Evolutionary conservation across 2,888 invertebrate genomes (phyloP), one percentile per base, ranked within the genome.

Genomic region (Tetranychus truncatus): DNA sequence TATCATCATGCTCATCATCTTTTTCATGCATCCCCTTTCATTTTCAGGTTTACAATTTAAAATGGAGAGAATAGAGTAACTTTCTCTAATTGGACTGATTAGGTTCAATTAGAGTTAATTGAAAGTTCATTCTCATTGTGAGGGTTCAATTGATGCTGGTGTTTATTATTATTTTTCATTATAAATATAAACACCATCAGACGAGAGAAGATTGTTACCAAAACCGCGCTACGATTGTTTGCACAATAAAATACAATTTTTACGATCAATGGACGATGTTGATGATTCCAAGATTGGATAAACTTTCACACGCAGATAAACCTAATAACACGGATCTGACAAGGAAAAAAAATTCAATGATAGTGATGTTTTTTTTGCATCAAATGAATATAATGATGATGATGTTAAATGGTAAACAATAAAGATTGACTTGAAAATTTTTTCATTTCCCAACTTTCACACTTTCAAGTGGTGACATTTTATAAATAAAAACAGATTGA

Each of bases 61-160:
- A 15, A 55, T 55, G 55, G 55, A 15, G 55, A 15, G 15, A 55
- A 55, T 9, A 55, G 15, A 55, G 55, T 15, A 55, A 15, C 55
- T 34, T 34, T 15, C 55, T 55, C 15, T 55, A 55, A 55, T 55
- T 55, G 55, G 55, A 55, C 55, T 55, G 55, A 55, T 55, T 55
- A 55, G 55, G 55, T 55, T 55, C 55, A 55, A 55, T 55, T 55
- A 55, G 55, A 55, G 55, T 55, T 55, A 55, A 55, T 55, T 55
- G 55, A 55, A 55, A 55, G 55, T 55, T 55, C 55, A 55, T 55
- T 55, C 55, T 55, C 55, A 55, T 55, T 55, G 55, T 55, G 15
- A 55, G 55, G 55, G 55, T 55, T 55, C 55, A 55, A 55, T 34
- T 34, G 34, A 34, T 34, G 34, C 34, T 34, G 34, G 34, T 34